phyloP scores from a whole-genome alignment of 2,888 invertebrate genomes.

The Cacoxenus indagator region DNA sequence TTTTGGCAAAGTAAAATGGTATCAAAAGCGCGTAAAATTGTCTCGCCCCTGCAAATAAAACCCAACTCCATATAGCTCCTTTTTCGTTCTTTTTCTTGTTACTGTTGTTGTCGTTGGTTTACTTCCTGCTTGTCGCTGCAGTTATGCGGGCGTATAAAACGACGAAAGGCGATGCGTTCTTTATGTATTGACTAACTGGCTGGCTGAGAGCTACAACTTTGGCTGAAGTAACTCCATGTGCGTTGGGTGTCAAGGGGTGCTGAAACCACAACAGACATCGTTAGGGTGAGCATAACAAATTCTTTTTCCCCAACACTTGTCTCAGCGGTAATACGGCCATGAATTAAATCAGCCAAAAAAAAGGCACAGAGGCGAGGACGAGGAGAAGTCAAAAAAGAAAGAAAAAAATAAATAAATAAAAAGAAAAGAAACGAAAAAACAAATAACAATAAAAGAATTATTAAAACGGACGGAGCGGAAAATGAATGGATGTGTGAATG shows the following conservation, averaged over 20 bases:
- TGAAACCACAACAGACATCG: slow-evolving; percentile 2
- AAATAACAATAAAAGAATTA: too few species aligned
- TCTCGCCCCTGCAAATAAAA: background rate
- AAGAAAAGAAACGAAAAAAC: too few species aligned
- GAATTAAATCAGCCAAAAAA: too few species aligned
- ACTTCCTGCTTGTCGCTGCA: background rate
- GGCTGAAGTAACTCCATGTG: too few species aligned
- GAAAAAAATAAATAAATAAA: too few species aligned
- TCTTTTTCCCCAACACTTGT: too few species aligned
- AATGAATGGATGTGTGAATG: background rate
- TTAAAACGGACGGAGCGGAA: background rate
- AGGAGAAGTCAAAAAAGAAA: too few species aligned
- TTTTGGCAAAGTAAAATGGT: slow-evolving; percentile 26
- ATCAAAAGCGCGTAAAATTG: background rate
- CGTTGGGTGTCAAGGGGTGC: background rate
- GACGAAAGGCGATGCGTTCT: background rate
- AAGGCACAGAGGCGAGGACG: too few species aligned
- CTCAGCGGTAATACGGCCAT: too few species aligned
- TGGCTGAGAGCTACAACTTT: too few species aligned
- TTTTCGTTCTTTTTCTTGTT: background rate
- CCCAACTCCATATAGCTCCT: background rate
- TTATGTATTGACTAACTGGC: background rate
- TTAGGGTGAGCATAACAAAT: too few species aligned
- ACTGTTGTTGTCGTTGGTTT: background rate
- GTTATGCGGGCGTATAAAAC: background rate